Evolutionary conservation across 2,888 invertebrate genomes (phyloP), one percentile per base, ranked within the genome.

Genomic region (Xestoiulus laeticollis): DNA sequence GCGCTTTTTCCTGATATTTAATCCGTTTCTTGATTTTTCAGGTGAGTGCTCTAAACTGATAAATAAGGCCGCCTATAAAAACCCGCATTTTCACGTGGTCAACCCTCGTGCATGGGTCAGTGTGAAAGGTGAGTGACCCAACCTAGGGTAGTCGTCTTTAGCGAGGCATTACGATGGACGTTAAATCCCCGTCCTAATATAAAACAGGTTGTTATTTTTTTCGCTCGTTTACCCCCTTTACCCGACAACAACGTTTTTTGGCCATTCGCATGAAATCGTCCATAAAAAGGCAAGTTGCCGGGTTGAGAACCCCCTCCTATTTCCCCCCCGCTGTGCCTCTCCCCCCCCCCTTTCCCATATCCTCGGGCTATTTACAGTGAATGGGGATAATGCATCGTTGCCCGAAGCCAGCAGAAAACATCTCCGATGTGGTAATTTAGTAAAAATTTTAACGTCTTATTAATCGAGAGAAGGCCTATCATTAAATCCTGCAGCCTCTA

Each of bases 191-290:
- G 30, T 26, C 78, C 78, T 78, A 78, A 78, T 78, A 78, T 78
- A 78, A 78, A 78, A 78, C 78, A 78, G 78, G 78, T 78, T 78
- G 78, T 78, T 78, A 78, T 78, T 78, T 78, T n/a, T 78, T 78
- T 78, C 30, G 78, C 78, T 78, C 78, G 78, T 78, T 78, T 78
- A 78, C 78, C 78, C 78, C 78, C 78, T 78, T 78, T 78, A 30
- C 68, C 48, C 68, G 26, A 68, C 68, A 68, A 26, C 78, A 26
- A 59, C 59, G 59, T 59, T 78, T 78, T 68, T 78, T 78, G 78
- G 78, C 26, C 78, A 78, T 78, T 78, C 30, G 78, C 78, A 30
- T 78, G 78, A 78, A 78, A 78, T 78, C 30, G 78, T 78, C 78
- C 78, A 78, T 78, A 78, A 78, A 78, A 78, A 78, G 78, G 78